phyloP scores from a whole-genome alignment of 2,888 invertebrate genomes.

The Ichneumon xanthorius region DNA sequence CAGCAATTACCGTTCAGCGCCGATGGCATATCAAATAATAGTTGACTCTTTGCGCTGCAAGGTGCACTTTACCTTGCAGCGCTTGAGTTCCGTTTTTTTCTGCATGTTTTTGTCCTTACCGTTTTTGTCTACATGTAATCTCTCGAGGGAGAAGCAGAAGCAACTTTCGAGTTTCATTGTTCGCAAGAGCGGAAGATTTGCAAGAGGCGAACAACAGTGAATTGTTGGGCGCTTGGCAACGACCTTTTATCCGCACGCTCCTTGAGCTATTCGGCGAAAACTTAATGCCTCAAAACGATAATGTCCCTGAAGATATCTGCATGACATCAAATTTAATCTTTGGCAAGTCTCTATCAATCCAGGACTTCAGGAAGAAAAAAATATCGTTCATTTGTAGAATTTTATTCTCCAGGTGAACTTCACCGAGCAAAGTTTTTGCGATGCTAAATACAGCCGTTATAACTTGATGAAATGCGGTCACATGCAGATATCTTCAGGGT shows the following conservation, averaged over 20 bases:
- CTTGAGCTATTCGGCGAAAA: neutral
- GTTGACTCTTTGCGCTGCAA: neutral
- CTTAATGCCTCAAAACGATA: neutral
- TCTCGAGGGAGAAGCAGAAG: neutral
- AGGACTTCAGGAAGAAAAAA: too few species aligned
- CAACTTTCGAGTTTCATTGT: neutral
- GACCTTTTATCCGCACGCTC: neutral
- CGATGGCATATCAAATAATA: neutral
- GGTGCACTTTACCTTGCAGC: neutral
- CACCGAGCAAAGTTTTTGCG: too few species aligned
- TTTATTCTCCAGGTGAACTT: too few species aligned
- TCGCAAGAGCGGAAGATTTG: neutral
- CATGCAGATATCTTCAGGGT: too few species aligned
- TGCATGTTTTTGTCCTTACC: too few species aligned
- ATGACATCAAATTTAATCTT: too few species aligned
- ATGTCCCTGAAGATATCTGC: too few species aligned
- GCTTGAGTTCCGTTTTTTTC: too few species aligned
- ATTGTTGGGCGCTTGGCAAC: neutral
- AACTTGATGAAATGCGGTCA: too few species aligned
- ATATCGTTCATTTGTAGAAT: too few species aligned
- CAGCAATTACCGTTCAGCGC: slow-evolving; percentile 37
- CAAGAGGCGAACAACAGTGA: neutral
- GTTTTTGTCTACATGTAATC: neutral
- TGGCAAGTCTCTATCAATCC: too few species aligned
- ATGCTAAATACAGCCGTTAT: too few species aligned